A percentile compares a stretch with the other conserved stretches of the same genome.
These are phyloP conservation scores for Campopleginae sp. DNA, from an alignment of 2,888 invertebrate genomes.

Conservation along the genomic window DNA sequence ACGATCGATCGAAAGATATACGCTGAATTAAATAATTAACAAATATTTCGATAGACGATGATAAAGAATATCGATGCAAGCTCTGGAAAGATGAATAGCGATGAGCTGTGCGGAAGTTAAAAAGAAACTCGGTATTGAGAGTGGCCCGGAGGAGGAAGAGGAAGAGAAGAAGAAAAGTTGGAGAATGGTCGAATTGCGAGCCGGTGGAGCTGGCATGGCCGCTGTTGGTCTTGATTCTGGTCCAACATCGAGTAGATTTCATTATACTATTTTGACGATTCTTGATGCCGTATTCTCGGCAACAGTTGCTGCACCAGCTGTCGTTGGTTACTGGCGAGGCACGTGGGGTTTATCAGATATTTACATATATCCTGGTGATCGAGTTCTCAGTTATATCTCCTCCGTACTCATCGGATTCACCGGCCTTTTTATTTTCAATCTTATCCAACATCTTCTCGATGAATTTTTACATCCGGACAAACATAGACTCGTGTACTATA, in stretches of 20 bases:
- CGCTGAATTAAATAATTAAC: background rate
- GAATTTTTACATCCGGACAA: slow-evolving; percentile 89
- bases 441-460: slow-evolving; percentile 86
- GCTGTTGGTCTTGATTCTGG: slow-evolving; percentile 79
- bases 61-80: slow-evolving; percentile 7
- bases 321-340: slow-evolving; percentile 94
- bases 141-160: slow-evolving; percentile 44
- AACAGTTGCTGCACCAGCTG: slow-evolving; percentile 90
- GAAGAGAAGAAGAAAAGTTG: slow-evolving; percentile 67
- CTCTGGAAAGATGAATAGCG: slow-evolving; percentile 57
- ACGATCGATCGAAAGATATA: background rate
- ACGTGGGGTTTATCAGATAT: slow-evolving; percentile 92
- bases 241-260: slow-evolving; percentile 70
- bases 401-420: slow-evolving; percentile 90
- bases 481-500: slow-evolving; percentile 88
- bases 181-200: slow-evolving; percentile 86
- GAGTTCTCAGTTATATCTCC: slow-evolving; percentile 87
- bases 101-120: slow-evolving; percentile 66
- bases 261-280: slow-evolving; percentile 87
- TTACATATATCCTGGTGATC: slow-evolving; percentile 88
- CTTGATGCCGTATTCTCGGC: slow-evolving; percentile 91
- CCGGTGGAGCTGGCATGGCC: slow-evolving; percentile 87
- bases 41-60: background rate
- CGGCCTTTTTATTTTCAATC: slow-evolving; percentile 89
- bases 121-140: slow-evolving; percentile 51